Percentiles rank a stretch among this genome's conserved stretches.
phyloP scores from a whole-genome alignment of 2,797 vertebrate species.

The Chiloscyllium punctatum region DNA sequence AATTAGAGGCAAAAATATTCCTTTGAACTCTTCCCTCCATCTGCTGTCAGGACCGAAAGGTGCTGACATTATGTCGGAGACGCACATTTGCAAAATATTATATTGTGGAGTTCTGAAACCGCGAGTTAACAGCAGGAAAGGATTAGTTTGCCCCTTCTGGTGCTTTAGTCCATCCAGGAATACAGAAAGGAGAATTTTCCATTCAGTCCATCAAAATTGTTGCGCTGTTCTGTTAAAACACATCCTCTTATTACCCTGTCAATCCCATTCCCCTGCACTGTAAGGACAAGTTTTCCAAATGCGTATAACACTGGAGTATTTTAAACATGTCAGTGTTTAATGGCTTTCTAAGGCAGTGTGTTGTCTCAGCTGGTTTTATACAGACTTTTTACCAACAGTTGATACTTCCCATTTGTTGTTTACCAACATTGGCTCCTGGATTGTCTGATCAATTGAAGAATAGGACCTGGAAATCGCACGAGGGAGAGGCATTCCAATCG shows the following conservation, averaged over 20 bases:
- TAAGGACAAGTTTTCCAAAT: not conserved
- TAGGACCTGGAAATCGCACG: not conserved
- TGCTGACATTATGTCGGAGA: not conserved
- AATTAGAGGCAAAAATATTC: not conserved
- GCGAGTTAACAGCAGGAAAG: not conserved
- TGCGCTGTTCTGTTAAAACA: not conserved
- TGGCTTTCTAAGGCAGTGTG: not conserved
- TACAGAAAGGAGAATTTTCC: not conserved
- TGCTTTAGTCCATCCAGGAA: not conserved
- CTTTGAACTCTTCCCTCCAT: constrained; percentile 31
- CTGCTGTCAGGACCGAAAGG: constrained; percentile 13
- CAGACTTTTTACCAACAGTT: not conserved
- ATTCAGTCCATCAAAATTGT: not conserved
- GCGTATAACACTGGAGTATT: not conserved
- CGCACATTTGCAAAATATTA: not conserved
- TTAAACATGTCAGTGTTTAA: not conserved
- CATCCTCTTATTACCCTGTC: not conserved
- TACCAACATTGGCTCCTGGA: not conserved
- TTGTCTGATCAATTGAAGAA: not conserved
- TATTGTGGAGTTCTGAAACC: not conserved
- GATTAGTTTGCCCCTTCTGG: not conserved
- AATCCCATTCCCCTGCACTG: not conserved
- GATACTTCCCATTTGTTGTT: not conserved
- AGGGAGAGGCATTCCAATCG: not conserved
- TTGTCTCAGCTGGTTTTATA: not conserved